Base-by-base conservation (phyloP, 2,113 vertebrate genomes). In the Ammospiza nelsoni region DNA sequence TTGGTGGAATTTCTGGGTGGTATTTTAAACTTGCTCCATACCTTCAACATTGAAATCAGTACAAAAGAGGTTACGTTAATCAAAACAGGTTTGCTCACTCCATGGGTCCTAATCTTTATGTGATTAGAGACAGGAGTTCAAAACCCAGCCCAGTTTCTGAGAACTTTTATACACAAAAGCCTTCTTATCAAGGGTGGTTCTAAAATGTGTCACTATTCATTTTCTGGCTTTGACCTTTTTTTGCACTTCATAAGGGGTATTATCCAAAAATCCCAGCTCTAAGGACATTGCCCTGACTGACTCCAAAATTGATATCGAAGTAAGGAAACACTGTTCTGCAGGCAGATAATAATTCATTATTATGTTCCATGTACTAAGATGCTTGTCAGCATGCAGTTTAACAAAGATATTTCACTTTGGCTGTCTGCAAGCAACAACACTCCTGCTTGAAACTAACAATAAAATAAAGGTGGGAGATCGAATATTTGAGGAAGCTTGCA, bases 121-220 rank as follows among this genome's bases (percentile, higher is more conserved):
- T 9, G 33, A 87, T 65, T 75, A 44, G 21, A 91, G 39, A 82
- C 0, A 91, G 24, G 24, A 81, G 67, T 35, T 51, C 39, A 55
- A 65, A 85, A 68, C 84, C 72, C 84, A 71, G 18, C 77, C 84
- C 77, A 51, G 73, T 63, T 91, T 86, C 77, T 91, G 72, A 58
- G n/a, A 88, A 77, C 46, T 85, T 76, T 48, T 46, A 51, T n/a
- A 68, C 29, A 72, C 72, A 90, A 95, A 93, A 92, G 72, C 20
- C 27, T 61, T 78, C 76, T 91, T 94, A 92, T 94, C 88, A 94
- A 80, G 79, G 80, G 83, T 77, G 71, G 79, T 66, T 79, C 76
- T 90, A 86, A 84, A 37, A 62, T 55, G 46, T 0, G 1, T 62
- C 49, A 58, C 62, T 37, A 73, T 46, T 88, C 15, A 35, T 66